Evolutionary conservation across 2,888 invertebrate genomes (phyloP).

Genomic region (Alcis repandata): DNA sequence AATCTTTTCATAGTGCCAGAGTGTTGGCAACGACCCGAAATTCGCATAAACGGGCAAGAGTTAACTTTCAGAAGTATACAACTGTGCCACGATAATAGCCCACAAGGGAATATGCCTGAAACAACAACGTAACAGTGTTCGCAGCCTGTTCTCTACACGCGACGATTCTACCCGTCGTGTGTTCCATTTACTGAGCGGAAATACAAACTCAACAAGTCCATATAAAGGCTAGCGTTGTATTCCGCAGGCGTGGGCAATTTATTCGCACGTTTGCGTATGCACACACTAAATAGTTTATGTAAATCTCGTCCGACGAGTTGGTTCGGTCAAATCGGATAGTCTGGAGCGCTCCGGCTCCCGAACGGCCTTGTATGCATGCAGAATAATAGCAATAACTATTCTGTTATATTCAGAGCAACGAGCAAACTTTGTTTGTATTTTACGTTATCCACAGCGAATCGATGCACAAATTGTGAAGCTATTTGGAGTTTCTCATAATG

Average conservation of each 20-base stretch:
- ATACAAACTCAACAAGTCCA: constrained; percentile 42
- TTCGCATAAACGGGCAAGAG: constrained; percentile 51
- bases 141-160: constrained; percentile 48
- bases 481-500: constrained; percentile 6
- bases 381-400: constrained; percentile 38
- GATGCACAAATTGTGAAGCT: constrained; percentile 23
- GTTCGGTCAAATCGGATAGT: constrained; percentile 49
- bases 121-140: constrained; percentile 49
- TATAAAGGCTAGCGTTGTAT: constrained; percentile 40
- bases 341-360: constrained; percentile 25
- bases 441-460: constrained; percentile 15
- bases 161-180: constrained; percentile 45
- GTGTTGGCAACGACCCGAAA: constrained; percentile 51
- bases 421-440: constrained; percentile 22
- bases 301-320: constrained; percentile 53
- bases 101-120: constrained; percentile 57
- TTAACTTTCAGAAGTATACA: constrained; percentile 54
- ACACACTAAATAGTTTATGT: constrained; percentile 62
- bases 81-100: constrained; percentile 56
- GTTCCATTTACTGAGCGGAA: constrained; percentile 45
- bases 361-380: constrained; percentile 37
- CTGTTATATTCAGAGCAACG: constrained; percentile 18
- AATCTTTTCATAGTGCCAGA: constrained; percentile 47
- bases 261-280: constrained; percentile 59
- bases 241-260: constrained; percentile 50